Base-by-base conservation (phyloP, 2,888 invertebrate species). In the Sphaerophoria taeniata region DNA sequence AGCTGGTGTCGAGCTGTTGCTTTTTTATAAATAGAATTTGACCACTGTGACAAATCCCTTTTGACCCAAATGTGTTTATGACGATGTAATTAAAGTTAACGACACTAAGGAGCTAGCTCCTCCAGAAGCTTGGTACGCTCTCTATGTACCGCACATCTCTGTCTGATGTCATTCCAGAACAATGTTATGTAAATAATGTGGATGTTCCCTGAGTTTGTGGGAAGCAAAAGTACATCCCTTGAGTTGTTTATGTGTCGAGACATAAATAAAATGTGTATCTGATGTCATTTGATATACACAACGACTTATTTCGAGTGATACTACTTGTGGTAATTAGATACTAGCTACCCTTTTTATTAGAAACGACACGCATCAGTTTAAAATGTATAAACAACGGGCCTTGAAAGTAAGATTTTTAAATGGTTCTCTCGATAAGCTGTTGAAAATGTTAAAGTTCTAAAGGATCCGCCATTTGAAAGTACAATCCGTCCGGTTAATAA, bases 51-150 rank as follows among this genome's bases (percentile, higher is more conserved):
- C 51, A 34, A 58, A 45, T 51, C 51, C 63, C 51, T 58, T 12
- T 71, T 79, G 77, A 74, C 74, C 56, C 49, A 53, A 55, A 78
- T 78, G 77, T 72, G 31, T 69, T 70, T 73, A 70, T 65, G 24
- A 12, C 61, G 0, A 45, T 5, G 16, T 60, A 77, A 72, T 72
- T 56, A 63, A 61, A 70, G 12, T 49, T 58, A 24, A 75, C 34
- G 60, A 69, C 14, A 36, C 34, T 24, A 1, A 39, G 36, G 3
- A 5, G 6, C 6, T 11, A 43, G 12, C 9, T 5, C 24, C 16
- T 7, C 36, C 24, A 24, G 11, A 24, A 43, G 24, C 24, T 31
- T 43, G 39, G 7, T 24, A n/a, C 60, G 39, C 60, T 63, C 12
- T 5, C 14, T 63, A 14, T 47, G 9, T 33, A 47, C 33, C 43